These are phyloP conservation scores for Mixornis gularis DNA, from an alignment of 2,113 vertebrate species.

Conservation along the genomic window DNA sequence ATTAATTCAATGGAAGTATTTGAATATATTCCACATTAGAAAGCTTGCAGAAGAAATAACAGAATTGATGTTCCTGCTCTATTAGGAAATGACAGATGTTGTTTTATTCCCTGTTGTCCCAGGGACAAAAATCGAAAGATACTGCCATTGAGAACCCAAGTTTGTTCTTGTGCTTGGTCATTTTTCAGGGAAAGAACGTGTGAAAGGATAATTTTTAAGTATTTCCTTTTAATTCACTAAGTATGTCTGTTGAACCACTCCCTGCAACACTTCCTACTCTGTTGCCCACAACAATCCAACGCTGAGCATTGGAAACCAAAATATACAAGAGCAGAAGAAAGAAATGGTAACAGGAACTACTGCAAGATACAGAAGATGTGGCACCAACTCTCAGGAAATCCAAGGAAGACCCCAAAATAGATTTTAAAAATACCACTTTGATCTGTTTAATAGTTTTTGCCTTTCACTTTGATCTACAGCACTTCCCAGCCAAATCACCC, in stretches of 20 bases:
- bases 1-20: not conserved
- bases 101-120: not conserved
- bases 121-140: not conserved
- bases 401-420: not conserved
- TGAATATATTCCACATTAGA: not conserved
- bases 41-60: not conserved
- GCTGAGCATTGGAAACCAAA: not conserved
- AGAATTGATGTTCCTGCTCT: not conserved
- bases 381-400: not conserved
- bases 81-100: not conserved
- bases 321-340: not conserved
- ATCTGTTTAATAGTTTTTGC: not conserved
- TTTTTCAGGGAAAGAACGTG: not conserved
- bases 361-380: not conserved
- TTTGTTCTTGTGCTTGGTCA: not conserved
- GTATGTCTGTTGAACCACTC: not conserved
- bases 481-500: not conserved
- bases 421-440: not conserved
- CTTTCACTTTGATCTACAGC: not conserved
- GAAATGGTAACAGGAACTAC: not conserved
- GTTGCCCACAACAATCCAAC: not conserved
- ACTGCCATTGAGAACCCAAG: not conserved
- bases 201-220: not conserved
- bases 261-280: not conserved
- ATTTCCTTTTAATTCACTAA: not conserved